Evolutionary conservation across 2,888 invertebrate species (phyloP).

Genomic region (Athalia circularis): DNA sequence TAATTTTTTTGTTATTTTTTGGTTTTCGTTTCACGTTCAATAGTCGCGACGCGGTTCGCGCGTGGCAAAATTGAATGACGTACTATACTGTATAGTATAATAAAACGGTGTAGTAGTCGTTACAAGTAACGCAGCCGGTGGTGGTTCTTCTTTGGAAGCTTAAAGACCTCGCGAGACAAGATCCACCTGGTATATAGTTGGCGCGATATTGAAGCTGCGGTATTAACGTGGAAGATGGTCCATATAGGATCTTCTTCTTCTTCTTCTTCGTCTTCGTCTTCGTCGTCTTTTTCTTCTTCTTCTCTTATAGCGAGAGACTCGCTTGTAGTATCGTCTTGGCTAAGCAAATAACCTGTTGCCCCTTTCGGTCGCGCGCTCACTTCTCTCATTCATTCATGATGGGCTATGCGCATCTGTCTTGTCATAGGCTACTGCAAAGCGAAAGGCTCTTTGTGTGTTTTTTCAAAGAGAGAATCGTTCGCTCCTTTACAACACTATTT

Average conservation of each 20-base stretch:
- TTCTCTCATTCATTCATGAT: slow-evolving; percentile 29
- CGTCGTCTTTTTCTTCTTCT: no score
- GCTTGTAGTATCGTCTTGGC: slow-evolving; percentile 25
- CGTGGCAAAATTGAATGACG: slow-evolving; percentile 9
- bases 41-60: not conserved
- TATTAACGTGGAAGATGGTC: no score
- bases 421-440: slow-evolving; percentile 22
- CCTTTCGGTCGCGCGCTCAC: not conserved
- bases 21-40: no score
- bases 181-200: slow-evolving; percentile 35
- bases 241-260: no score
- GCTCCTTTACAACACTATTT: no score
- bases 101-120: not conserved
- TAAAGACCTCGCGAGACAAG: slow-evolving; percentile 4
- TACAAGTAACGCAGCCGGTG: slow-evolving; percentile 18
- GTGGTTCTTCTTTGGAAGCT: not conserved
- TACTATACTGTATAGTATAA: no score
- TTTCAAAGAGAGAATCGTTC: not conserved
- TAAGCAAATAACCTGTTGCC: slow-evolving; percentile 46
- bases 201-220: not conserved
- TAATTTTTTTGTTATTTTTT: not conserved
- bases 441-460: slow-evolving; percentile 17
- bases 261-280: no score
- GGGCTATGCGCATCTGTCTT: slow-evolving; percentile 27
- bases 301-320: not conserved